Base-by-base conservation (phyloP, 64 coral and sea anemone species). In the Orbicella faveolata region DNA sequence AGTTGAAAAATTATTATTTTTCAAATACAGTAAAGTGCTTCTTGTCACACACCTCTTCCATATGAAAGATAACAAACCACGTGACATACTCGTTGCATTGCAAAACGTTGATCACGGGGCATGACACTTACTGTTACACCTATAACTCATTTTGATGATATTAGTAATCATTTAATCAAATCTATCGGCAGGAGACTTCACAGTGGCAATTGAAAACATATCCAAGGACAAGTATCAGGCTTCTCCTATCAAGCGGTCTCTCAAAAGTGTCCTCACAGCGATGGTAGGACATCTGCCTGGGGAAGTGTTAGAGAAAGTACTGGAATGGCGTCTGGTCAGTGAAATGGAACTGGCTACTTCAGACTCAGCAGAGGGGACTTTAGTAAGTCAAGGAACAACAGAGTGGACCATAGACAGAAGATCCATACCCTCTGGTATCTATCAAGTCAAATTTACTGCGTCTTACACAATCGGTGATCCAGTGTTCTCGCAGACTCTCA, bases 391-490 rank as follows among this genome's bases (percentile, higher is more conserved):
- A 21, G 81, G 81, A 26, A 84, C 81, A 8, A 63, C 34, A 9
- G 81, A 84, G 21, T 84, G 81, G 81, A 84, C 65, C 35, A 84
- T 81, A 1, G 8, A 30, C 52, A 81, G 55, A 30, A 81, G 79
- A 63, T 81, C 57, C 1, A 36, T 68, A 13, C 15, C 62, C n/a
- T 17, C 81, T 20, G 79, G 79, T 19, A n/a, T 84, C 21, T 84
- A 84, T 84, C 81, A 69, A 84, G 36, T 84, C 0, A 84, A 84
- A 68, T 84, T 84, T 20, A 48, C 34, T 48, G 81, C 81, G 48
- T 48, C 63, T 21, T 19, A 44, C 63, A 48, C 69, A 25, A 51
- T 84, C 17, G 81, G 63, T 68, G 81, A 84, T 84, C 34, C 63
- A 69, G 34, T 17, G 1, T 30, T 63, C 1, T 18, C 81, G 2